Evolutionary conservation across 1,140 invertebrate species (phyloP), one percentile per base, ranked within the genome.

Genomic region (Lordiphosa clarofinis): DNA sequence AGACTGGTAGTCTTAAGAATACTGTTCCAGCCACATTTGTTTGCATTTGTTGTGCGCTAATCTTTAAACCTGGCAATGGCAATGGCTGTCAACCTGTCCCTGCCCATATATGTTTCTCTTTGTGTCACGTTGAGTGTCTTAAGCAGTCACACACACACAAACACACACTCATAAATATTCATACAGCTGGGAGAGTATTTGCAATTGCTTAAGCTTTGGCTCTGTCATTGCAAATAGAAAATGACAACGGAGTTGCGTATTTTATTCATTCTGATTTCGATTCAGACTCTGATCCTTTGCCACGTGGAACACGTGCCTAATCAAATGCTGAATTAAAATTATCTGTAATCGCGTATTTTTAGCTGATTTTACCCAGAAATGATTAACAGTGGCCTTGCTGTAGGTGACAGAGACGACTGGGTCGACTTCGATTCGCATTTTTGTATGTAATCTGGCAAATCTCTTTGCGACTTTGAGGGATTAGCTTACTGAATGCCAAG

Each of bases 261-360:
- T 46, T 46, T 46, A 46, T 46, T 46, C 31, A 46, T 46, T 46
- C 24, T n/a, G 24, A 46, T 46, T 31, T 63, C 36, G 33, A 39
- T 46, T 67, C 19, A 46, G 64, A 44, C 31, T 44, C 42, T 28
- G 42, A 44, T 44, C 43, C 43, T 46, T 46, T 46, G 31, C 24
- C 31, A 9, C 13, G 7, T 11, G 37, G 55, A 36, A 74, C 71
- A 69, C 71, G 71, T 73, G 71, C 71, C 72, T 82, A 76, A 82
- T 81, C 75, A 82, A 82, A 76, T 68, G 76, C 76, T 61, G 74
- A 70, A 81, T 72, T 71, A 82, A 82, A 81, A 72, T 72, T 65
- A 81, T 81, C 75, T 82, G 46, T 46, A 60, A 47, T 58, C 50
- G 60, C 56, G 71, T 81, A 68, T 72, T 81, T 82, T 75, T 66